Conservation (phyloP, 1,140 invertebrate genomes). For the Aphidius gifuensis region DNA sequence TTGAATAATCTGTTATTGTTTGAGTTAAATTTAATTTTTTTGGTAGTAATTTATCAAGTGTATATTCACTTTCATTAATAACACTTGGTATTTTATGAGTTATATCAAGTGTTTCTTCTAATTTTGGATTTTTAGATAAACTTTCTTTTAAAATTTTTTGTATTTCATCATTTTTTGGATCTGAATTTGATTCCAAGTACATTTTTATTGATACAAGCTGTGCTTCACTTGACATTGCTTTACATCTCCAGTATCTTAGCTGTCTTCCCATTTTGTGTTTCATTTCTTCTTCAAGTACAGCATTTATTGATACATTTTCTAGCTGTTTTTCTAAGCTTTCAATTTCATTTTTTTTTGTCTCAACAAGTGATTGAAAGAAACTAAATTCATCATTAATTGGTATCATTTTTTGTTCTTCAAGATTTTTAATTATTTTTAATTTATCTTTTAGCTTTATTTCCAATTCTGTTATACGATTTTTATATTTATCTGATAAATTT, state of each 20-base stretch:
- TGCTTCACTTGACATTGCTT: constrained; percentile 31
- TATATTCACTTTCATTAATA: constrained; percentile 17
- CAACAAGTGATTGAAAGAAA: constrained; percentile 37
- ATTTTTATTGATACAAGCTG: constrained; percentile 21
- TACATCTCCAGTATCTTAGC: constrained; percentile 37
- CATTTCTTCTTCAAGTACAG: constrained; percentile 36
- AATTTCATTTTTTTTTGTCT: constrained; percentile 37
- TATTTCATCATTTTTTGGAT: constrained; percentile 10
- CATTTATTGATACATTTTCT: constrained; percentile 38
- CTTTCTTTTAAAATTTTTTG: constrained; percentile 15
- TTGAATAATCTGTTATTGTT: too few relatives aligned
- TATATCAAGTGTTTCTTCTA: constrained; percentile 6
- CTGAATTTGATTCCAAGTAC: constrained; percentile 16
- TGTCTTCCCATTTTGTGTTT: constrained; percentile 34
- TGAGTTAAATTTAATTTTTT: too few relatives aligned
- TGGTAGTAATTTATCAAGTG: constrained; percentile 10
- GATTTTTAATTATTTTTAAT: constrained; percentile 28
- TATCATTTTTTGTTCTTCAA: constrained; percentile 16
- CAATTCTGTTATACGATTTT: constrained; percentile 36
- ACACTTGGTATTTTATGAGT: constrained; percentile 7
- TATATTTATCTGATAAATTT: constrained; percentile 36
- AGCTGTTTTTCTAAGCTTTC: constrained; percentile 36
- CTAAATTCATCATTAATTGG: constrained; percentile 29
- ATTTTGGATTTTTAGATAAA: constrained; percentile 2
- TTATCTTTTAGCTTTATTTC: constrained; percentile 38